Evolutionary conservation across 2,888 invertebrate species (phyloP).

Genomic region (Drosophila paranaensis): DNA sequence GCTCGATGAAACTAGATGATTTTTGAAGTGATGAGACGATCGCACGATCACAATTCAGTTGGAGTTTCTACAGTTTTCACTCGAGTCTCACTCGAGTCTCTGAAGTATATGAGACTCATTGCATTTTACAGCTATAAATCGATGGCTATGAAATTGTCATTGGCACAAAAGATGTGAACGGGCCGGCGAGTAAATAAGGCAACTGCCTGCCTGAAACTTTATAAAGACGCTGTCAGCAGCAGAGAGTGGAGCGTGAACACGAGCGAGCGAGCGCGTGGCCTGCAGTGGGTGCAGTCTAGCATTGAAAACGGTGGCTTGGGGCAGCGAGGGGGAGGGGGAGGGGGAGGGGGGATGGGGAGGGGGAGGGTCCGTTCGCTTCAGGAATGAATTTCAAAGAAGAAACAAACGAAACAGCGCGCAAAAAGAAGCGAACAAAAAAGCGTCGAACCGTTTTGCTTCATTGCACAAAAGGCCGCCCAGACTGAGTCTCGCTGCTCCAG

Average conservation of each 20-base stretch:
- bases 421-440: constrained; percentile 36
- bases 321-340: background rate
- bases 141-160: constrained; percentile 49
- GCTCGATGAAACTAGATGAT: constrained; percentile 13
- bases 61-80: constrained; percentile 24
- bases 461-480: constrained; percentile 68
- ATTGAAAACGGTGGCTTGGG: background rate
- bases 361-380: background rate
- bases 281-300: constrained; percentile 36
- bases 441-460: constrained; percentile 67
- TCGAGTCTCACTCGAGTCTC: constrained; percentile 26
- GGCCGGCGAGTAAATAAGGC: constrained; percentile 37
- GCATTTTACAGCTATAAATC: constrained; percentile 49
- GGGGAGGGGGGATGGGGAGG: too few relatives aligned
- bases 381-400: constrained; percentile 50
- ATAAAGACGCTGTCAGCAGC: constrained; percentile 30
- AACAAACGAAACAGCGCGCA: constrained; percentile 54
- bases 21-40: constrained; percentile 25
- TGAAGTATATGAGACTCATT: constrained; percentile 33
- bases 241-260: background rate
- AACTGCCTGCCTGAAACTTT: constrained; percentile 35
- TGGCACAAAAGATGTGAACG: constrained; percentile 37
- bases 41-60: constrained; percentile 17
- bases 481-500: constrained; percentile 24
- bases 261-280: background rate